These are phyloP conservation scores for Charaxes varanes DNA, from an alignment of 1,140 invertebrate species.

Conservation along the genomic window DNA sequence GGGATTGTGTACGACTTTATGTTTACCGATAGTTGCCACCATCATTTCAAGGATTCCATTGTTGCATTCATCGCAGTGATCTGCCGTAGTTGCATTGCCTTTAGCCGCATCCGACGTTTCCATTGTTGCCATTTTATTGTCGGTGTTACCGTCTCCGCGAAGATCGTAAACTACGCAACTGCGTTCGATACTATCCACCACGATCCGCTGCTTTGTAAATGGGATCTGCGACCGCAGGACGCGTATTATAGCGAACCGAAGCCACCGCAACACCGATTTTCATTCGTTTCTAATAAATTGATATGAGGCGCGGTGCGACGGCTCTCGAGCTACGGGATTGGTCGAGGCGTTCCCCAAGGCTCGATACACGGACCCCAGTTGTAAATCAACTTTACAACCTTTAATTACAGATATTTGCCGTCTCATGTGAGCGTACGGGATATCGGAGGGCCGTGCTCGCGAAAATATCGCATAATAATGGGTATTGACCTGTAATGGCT, in stretches of 20 bases:
- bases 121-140: conserved; percentile 71
- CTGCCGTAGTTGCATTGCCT: conserved; percentile 55
- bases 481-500: conserved; percentile 70
- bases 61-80: conserved; percentile 67
- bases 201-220: conserved; percentile 42
- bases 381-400: conserved; percentile 73
- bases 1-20: conserved; percentile 40
- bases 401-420: conserved; percentile 73
- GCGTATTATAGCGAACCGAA: conserved; percentile 51
- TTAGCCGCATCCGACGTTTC: conserved; percentile 66
- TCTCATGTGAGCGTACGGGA: conserved; percentile 63
- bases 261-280: conserved; percentile 64
- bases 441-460: conserved; percentile 66
- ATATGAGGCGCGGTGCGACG: conserved; percentile 47
- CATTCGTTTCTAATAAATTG: conserved; percentile 72
- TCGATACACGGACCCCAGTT: conserved; percentile 51
- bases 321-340: conserved; percentile 43
- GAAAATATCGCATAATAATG: conserved; percentile 73
- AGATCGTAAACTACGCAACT: conserved; percentile 58
- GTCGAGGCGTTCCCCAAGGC: conserved; percentile 51
- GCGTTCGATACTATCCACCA: conserved; percentile 56
- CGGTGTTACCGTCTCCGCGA: conserved; percentile 62
- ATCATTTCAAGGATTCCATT: conserved; percentile 62
- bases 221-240: conserved; percentile 60
- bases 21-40: conserved; percentile 60